Conservation (phyloP, 2,113 vertebrate species). For the Saguinus imperator region DNA sequence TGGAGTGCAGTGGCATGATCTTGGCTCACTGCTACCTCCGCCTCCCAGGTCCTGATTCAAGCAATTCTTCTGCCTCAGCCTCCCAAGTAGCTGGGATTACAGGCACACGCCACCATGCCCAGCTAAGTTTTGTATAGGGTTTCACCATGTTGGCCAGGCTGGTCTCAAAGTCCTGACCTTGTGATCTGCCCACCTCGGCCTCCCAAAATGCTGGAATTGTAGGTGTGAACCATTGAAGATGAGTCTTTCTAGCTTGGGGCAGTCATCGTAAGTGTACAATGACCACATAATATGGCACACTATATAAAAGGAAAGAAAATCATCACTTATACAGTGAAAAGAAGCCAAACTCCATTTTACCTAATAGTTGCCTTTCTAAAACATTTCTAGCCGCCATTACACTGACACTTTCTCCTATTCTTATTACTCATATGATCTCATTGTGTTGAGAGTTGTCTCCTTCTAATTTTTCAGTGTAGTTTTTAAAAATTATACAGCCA, state of each 20-base stretch:
- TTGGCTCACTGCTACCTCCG: too few species aligned
- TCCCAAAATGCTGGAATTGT: too few species aligned
- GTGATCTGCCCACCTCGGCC: too few species aligned
- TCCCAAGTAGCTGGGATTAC: too few species aligned
- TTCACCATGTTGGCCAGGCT: too few species aligned
- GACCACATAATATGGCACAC: rapidly evolving
- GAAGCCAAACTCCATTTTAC: neutral
- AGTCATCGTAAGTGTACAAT: rapidly evolving
- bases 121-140: too few species aligned
- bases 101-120: too few species aligned
- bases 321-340: neutral
- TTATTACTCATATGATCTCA: neutral
- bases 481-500: neutral
- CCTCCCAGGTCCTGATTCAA: too few species aligned
- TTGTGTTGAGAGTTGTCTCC: too few species aligned
- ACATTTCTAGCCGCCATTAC: rapidly evolving
- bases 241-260: neutral
- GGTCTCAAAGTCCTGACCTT: too few species aligned
- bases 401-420: neutral
- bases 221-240: neutral
- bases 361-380: rapidly evolving
- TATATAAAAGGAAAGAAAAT: neutral
- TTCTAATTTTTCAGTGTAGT: neutral
- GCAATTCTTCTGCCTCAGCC: too few species aligned
- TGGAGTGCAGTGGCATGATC: too few species aligned